These are phyloP conservation scores for Bubo scandiacus DNA, from an alignment of 2,113 vertebrate genomes.

Conservation along the genomic window DNA sequence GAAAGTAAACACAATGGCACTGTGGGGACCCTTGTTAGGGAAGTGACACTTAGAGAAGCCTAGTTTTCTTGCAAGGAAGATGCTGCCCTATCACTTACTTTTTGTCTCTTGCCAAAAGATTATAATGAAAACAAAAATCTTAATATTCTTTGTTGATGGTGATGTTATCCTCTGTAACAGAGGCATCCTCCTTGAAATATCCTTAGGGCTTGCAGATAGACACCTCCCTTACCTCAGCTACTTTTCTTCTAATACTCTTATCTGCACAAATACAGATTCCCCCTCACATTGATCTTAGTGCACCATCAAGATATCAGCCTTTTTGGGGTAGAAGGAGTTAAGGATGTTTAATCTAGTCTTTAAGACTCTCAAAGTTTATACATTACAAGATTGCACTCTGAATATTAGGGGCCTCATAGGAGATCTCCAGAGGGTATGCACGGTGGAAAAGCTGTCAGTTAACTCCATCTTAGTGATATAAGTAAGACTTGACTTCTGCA, in stretches of 20 bases:
- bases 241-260: neutral
- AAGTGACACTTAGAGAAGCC: neutral
- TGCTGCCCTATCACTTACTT: neutral
- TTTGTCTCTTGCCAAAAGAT: neutral
- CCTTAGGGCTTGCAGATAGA: neutral
- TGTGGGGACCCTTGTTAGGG: constrained; percentile 40
- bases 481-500: neutral
- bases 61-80: neutral
- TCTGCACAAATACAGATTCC: neutral
- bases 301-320: neutral
- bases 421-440: neutral
- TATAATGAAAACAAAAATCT: neutral
- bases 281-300: neutral
- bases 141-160: neutral
- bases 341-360: neutral
- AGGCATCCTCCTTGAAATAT: neutral
- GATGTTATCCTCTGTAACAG: neutral
- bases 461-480: neutral
- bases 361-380: neutral
- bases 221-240: neutral
- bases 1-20: constrained; percentile 61
- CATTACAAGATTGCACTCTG: neutral
- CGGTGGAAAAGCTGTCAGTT: neutral
- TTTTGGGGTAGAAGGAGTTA: neutral
- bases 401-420: neutral